A percentile compares a stretch with the other conserved stretches of the same genome.
Evolutionary conservation across 2,113 vertebrate species (phyloP).

Genomic region (Campylorhamphus procurvoides): DNA sequence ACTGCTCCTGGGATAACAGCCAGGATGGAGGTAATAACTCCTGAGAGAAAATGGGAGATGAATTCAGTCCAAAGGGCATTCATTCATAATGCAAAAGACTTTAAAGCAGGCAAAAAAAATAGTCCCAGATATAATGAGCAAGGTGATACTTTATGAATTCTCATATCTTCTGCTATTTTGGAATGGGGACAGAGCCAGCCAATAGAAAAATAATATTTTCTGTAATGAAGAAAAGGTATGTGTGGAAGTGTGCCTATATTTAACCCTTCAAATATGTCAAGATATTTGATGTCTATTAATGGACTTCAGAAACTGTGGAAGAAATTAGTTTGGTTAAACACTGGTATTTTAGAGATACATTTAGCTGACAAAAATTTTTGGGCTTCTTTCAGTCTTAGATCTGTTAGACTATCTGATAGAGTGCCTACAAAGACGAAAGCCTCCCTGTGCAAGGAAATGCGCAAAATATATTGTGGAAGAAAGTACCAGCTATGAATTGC

Average conservation of each 20-base stretch:
- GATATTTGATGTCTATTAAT: background rate
- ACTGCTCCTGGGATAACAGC: background rate
- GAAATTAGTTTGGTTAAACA: background rate
- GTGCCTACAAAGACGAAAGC: background rate
- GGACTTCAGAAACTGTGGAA: background rate
- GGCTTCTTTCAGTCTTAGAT: background rate
- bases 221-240: background rate
- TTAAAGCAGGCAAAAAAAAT: background rate
- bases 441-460: background rate
- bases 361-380: background rate
- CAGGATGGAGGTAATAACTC: slow-evolving; percentile 2
- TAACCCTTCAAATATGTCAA: background rate
- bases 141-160: background rate
- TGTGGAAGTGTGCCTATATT: background rate
- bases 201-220: background rate
- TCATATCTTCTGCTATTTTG: background rate
- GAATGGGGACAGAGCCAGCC: background rate
- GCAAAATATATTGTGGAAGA: background rate
- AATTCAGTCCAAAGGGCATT: slow-evolving; percentile 12
- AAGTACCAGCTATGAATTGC: background rate
- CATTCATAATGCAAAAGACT: slow-evolving; percentile 35
- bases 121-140: background rate
- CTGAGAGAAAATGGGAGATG: background rate
- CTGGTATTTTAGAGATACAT: background rate
- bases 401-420: background rate